These are phyloP conservation scores for Phataginus tetradactyla DNA, from an alignment of 2,797 vertebrate species.

Conservation along the genomic window DNA sequence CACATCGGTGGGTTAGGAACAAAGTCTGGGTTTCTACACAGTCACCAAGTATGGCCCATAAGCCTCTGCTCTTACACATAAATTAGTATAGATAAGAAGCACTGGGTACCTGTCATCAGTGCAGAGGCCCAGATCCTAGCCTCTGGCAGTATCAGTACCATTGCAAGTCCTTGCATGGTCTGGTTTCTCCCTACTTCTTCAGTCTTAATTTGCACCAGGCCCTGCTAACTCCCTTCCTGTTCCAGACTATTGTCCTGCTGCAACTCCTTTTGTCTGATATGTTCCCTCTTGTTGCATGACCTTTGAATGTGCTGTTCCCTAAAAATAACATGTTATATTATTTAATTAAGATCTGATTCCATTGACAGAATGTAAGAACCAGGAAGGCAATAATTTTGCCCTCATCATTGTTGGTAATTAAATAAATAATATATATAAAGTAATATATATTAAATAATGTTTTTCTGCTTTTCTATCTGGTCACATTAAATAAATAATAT, in stretches of 20 bases:
- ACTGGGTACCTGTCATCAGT: neutral
- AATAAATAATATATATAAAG: neutral
- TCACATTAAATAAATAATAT: neutral
- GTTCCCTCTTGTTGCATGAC: neutral
- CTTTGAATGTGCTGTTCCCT: neutral
- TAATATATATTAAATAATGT: neutral
- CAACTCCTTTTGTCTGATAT: neutral
- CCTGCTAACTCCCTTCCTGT: neutral
- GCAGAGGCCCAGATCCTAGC: neutral
- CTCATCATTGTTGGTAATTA: neutral
- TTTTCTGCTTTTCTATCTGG: no score
- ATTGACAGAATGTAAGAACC: neutral
- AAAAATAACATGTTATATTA: neutral
- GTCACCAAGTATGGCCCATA: neutral
- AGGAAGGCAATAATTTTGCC: neutral
- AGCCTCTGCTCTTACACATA: neutral
- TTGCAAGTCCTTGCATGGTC: neutral
- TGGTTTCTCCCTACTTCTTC: neutral
- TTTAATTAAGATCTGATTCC: neutral
- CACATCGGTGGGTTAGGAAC: neutral
- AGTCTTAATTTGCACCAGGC: neutral
- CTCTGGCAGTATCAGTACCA: neutral
- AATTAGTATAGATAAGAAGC: neutral
- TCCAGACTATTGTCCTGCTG: neutral
- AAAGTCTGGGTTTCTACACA: neutral